Conservation (phyloP, 37 sponge, comb jelly and placozoan species). For the Spongilla lacustris region DNA sequence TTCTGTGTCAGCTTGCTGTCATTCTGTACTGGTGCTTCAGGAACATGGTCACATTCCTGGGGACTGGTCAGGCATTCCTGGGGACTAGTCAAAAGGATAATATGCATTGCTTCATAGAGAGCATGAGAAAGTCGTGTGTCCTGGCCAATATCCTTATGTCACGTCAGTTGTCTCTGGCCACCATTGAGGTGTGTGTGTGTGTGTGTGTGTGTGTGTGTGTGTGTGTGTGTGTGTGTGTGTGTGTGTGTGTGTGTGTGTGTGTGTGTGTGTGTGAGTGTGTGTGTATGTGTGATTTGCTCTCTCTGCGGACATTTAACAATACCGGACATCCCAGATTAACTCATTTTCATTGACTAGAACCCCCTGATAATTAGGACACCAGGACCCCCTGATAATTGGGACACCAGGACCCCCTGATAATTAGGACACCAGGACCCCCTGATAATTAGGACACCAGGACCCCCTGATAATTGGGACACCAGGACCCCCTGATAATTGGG, state of each 20-base stretch:
- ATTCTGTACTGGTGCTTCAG: not conserved
- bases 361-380: too few relatives aligned
- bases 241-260: conserved; percentile 25
- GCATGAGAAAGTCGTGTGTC: not conserved
- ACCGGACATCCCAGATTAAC: too few relatives aligned
- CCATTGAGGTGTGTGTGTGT: conserved; percentile 11
- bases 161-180: not conserved
- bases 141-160: not conserved
- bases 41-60: not conserved
- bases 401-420: too few relatives aligned
- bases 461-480: too few relatives aligned
- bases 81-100: not conserved
- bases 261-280: not conserved
- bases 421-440: too few relatives aligned
- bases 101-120: not conserved
- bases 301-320: too few relatives aligned
- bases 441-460: too few relatives aligned
- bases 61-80: not conserved
- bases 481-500: too few relatives aligned
- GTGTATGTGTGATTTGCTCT: too few relatives aligned
- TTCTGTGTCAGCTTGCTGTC: not conserved
- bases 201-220: conserved; percentile 24
- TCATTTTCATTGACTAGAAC: too few relatives aligned
- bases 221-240: not conserved
- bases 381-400: too few relatives aligned